Percentiles rank a stretch among this genome's conserved stretches.
Evolutionary conservation across 1,140 invertebrate genomes (phyloP).

Genomic region (Brachystomella parvula): DNA sequence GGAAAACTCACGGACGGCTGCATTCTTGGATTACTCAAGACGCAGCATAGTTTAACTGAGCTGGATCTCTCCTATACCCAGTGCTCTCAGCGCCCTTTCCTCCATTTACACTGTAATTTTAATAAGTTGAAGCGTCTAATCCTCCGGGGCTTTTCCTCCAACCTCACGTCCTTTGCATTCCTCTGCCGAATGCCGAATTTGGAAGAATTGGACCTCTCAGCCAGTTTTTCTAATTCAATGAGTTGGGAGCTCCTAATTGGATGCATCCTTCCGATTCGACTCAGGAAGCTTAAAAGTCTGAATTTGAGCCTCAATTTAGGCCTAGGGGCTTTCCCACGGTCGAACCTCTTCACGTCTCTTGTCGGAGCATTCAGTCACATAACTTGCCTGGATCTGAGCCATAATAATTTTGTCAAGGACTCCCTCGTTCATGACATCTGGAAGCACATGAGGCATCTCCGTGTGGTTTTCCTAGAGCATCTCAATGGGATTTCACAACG

Average conservation of each 20-base stretch:
- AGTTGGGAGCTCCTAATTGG: neutral
- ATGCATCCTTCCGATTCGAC: neutral
- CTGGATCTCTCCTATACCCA: neutral
- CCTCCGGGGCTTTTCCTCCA: neutral
- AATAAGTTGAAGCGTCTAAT: neutral
- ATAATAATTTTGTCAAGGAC: constrained; percentile 1
- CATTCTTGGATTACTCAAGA: neutral
- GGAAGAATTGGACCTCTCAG: neutral
- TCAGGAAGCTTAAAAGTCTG: neutral
- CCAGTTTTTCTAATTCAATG: neutral
- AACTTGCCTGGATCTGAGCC: neutral
- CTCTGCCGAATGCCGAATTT: constrained; percentile 5
- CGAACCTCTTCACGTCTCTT: neutral
- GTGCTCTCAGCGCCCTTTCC: neutral
- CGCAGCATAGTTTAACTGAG: neutral
- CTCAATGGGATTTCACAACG: too few species aligned
- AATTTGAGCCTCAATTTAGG: neutral
- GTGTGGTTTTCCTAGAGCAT: neutral
- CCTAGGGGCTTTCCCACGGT: neutral
- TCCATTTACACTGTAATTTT: neutral
- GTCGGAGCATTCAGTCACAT: neutral
- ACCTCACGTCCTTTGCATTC: neutral
- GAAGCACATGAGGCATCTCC: neutral
- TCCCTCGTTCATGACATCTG: neutral
- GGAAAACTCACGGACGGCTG: neutral